Conservation (phyloP, 53 echinoderm and acorn worm genomes). For the Patiria pectinifera region DNA sequence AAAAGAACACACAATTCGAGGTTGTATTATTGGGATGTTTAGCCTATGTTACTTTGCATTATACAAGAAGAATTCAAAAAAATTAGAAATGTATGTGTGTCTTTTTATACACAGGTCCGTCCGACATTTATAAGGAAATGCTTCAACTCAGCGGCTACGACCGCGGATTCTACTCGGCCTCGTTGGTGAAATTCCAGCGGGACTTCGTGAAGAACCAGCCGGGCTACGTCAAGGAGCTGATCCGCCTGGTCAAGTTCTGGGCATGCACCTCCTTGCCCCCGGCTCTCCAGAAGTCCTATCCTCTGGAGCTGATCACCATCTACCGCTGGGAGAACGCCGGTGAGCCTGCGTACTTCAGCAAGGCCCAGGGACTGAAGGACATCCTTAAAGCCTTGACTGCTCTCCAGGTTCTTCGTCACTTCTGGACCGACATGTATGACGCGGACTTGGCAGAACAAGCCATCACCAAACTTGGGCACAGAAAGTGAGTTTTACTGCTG, state of each 20-base stretch:
- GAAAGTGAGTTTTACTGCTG: conserved; percentile 1
- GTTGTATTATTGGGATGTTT: too few species aligned
- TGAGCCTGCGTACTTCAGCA: conserved; percentile 29
- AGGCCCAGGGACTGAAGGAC: conserved; percentile 55
- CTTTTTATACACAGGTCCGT: neutral
- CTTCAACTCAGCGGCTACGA: conserved; percentile 10
- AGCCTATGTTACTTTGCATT: too few species aligned
- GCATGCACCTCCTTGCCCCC: neutral
- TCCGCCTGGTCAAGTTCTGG: conserved; percentile 69
- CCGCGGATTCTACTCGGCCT: conserved; percentile 45
- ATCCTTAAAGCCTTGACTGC: conserved; percentile 11
- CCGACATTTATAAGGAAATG: conserved; percentile 23
- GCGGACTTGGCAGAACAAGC: neutral
- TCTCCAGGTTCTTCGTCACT: neutral
- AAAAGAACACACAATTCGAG: too few species aligned
- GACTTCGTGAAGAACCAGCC: conserved; percentile 50
- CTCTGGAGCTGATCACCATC: conserved; percentile 67
- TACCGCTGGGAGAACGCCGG: conserved; percentile 56
- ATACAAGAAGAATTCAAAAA: too few species aligned
- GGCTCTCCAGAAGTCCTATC: conserved; percentile 32
- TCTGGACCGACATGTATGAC: conserved; percentile 30
- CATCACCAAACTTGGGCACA: conserved; percentile 13
- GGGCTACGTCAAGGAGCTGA: conserved; percentile 38
- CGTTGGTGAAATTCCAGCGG: conserved; percentile 43
- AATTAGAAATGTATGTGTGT: too few species aligned